Base-by-base conservation (phyloP, 2,888 invertebrate genomes). In the Drosophila mimetica region DNA sequence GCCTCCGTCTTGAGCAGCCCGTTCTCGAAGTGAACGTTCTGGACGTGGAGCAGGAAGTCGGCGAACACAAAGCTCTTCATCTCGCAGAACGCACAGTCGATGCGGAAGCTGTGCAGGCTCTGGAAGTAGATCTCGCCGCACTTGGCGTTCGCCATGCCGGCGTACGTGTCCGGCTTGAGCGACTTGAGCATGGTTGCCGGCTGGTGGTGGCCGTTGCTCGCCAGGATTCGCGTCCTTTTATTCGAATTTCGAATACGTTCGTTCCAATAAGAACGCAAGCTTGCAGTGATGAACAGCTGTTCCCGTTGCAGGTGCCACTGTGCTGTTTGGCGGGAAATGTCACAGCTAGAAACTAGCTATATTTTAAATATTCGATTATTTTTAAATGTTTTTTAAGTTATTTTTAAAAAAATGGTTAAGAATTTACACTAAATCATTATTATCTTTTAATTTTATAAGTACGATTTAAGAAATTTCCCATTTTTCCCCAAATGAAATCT, bases 81-180 rank as follows among this genome's bases (percentile, higher is more conserved):
- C 34, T 81, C 75, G 54, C 89, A 89, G 32, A 87, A 74, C 25
- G 78, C 76, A 37, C 89, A 89, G 51, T 89, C 73, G 37, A 89
- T 89, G 37, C 82, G 79, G 59, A 87, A 89, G 50, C 77, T 75
- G 18, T 76, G 67, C 25, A 85, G 70, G 48, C 82, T 81, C 73
- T 90, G 88, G 44, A 89, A 90, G 75, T 85, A 78, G 16, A 89
- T 87, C 60, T 90, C 90, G 13, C 90, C 90, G 61, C 89, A 89
- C 42, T 87, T 88, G 69, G 78, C 85, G 64, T 86, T 86, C 8
- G 75, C 73, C 30, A 60, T 59, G 39, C 79, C 83, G 20, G 77
- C 83, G 51, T 77, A 86, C 14, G 86, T 83, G 55, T 75, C 72
- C 47, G 79, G 65, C 36, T 51, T 76, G 0, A 88, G 69, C 34